phyloP scores from a whole-genome alignment of 2,888 invertebrate species.

The Scelioninae gen. 2 region DNA sequence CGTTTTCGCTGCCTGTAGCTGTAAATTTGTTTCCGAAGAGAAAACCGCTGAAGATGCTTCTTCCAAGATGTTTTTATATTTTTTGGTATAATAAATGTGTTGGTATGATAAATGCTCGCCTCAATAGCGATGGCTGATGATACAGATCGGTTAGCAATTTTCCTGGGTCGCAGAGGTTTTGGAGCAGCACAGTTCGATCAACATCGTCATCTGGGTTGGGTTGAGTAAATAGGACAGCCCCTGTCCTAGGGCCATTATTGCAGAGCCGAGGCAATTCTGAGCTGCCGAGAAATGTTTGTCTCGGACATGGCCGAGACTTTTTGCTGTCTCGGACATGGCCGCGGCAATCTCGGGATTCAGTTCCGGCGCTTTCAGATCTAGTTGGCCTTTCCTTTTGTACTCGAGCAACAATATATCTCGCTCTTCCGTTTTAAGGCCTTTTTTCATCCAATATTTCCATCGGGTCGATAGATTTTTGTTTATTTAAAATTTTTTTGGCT shows the following conservation, averaged over 20 bases:
- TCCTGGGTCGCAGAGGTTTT: constrained; percentile 1
- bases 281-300: constrained; percentile 3
- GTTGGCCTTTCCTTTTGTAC: constrained; percentile 10
- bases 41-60: too few species aligned
- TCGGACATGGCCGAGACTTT: too few species aligned
- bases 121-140: constrained; percentile 1
- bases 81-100: constrained; percentile 6
- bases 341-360: constrained; percentile 3
- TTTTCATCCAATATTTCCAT: constrained; percentile 8
- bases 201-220: constrained; percentile 1
- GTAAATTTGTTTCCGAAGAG: too few species aligned
- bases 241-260: background rate
- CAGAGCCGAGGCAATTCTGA: constrained; percentile 6
- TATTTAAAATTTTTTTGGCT: background rate
- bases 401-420: background rate
- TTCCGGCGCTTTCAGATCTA: background rate
- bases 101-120: too few species aligned
- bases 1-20: too few species aligned
- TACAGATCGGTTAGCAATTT: constrained; percentile 1
- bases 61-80: constrained; percentile 6
- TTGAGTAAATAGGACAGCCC: constrained; percentile 4
- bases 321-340: background rate
- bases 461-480: constrained; percentile 8
- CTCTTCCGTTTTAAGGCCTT: constrained; percentile 5
- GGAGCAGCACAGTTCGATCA: background rate